Evolutionary conservation across 2,797 vertebrate species (phyloP).

Genomic region (Lagocephalus sceleratus): DNA sequence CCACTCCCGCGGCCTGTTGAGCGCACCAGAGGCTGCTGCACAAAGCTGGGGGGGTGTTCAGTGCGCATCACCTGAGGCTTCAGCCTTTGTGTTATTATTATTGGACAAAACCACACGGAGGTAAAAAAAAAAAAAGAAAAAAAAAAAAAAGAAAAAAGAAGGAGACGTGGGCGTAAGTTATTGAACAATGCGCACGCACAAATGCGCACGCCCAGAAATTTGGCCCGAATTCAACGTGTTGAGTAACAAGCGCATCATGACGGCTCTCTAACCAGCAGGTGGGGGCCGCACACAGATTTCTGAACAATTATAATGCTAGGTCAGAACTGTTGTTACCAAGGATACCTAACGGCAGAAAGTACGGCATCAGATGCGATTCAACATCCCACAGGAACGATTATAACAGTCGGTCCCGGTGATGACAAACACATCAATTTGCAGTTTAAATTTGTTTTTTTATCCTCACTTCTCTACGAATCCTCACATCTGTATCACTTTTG

Average conservation of each 20-base stretch:
- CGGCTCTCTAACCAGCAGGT: slow-evolving; percentile 74
- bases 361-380: no score
- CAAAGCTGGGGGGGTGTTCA: slow-evolving; percentile 39
- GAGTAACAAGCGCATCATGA: slow-evolving; percentile 56
- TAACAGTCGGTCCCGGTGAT: no score
- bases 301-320: slow-evolving; percentile 18
- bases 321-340: slow-evolving; percentile 20
- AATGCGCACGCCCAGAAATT: slow-evolving; percentile 14
- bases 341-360: not conserved
- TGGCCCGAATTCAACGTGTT: slow-evolving; percentile 58
- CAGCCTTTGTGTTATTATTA: no score
- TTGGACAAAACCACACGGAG: no score
- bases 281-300: slow-evolving; percentile 71
- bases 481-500: no score
- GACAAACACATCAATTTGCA: no score
- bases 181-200: slow-evolving; percentile 34
- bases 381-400: no score
- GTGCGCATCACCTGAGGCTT: slow-evolving; percentile 28
- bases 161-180: slow-evolving; percentile 63
- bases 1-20: slow-evolving; percentile 55
- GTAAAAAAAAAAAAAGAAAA: no score
- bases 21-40: slow-evolving; percentile 46
- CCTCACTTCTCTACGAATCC: no score
- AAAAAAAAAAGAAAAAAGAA: no score
- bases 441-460: no score